Percentiles rank a stretch among this genome's conserved stretches.
Conservation (phyloP, 2,113 vertebrate genomes). For the Lutjanus erythropterus region DNA sequence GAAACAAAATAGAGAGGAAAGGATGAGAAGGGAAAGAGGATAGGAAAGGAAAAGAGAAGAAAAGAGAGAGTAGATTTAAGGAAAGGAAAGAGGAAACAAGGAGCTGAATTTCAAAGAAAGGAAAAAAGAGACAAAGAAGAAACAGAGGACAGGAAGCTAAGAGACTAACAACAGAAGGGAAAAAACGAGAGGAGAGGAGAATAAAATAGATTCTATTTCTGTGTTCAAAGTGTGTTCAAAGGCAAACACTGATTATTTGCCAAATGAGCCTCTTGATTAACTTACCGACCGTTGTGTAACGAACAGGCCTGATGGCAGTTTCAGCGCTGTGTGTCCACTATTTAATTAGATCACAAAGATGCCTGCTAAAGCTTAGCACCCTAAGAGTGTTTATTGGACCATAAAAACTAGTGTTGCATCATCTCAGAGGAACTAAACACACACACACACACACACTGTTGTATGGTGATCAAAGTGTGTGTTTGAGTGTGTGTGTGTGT, state of each 20-base stretch:
- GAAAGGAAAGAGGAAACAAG: neutral
- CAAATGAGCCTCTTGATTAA: slow-evolving; percentile 73
- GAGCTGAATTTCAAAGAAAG: too few species aligned
- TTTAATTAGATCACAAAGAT: slow-evolving; percentile 79
- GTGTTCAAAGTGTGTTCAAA: slow-evolving; percentile 52
- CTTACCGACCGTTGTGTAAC: slow-evolving; percentile 66
- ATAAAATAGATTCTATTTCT: slow-evolving; percentile 14
- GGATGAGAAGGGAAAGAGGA: neutral
- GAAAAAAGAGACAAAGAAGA: neutral
- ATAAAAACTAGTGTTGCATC: slow-evolving; percentile 73
- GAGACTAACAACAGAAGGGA: neutral
- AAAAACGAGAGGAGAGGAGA: neutral
- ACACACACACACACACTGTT: slow-evolving; percentile 32
- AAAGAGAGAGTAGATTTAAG: neutral
- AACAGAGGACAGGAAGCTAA: neutral
- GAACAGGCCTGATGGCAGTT: slow-evolving; percentile 73
- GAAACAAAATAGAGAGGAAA: neutral
- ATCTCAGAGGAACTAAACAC: slow-evolving; percentile 56
- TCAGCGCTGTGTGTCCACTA: slow-evolving; percentile 61
- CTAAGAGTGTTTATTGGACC: slow-evolving; percentile 67
- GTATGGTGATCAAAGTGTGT: slow-evolving; percentile 46
- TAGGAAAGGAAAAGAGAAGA: neutral
- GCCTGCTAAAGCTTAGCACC: slow-evolving; percentile 63
- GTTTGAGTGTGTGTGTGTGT: too few species aligned
- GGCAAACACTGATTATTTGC: slow-evolving; percentile 58